These are phyloP conservation scores for Thalassoma bifasciatum DNA, from an alignment of 2,113 vertebrate species.

Conservation along the genomic window DNA sequence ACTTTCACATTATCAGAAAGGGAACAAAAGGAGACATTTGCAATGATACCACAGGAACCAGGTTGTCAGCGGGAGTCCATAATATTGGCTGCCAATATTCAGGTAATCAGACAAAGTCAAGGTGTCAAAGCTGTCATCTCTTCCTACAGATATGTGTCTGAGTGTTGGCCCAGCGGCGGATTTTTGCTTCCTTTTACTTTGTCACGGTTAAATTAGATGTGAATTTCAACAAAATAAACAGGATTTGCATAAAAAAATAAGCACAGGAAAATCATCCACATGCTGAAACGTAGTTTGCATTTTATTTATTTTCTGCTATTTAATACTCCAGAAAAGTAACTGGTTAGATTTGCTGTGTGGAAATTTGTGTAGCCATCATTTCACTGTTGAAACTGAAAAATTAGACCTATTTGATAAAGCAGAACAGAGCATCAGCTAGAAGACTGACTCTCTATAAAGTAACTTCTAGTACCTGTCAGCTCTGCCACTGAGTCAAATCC, in stretches of 20 bases:
- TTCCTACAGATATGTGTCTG: not conserved
- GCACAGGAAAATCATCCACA: not conserved
- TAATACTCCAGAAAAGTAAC: too few relatives aligned
- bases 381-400: too few relatives aligned
- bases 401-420: not conserved
- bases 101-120: conserved; percentile 15
- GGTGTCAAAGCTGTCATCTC: conserved; percentile 14
- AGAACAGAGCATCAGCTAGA: not conserved
- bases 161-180: conserved; percentile 1
- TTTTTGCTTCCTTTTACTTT: not conserved
- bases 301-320: too few relatives aligned
- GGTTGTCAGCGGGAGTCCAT: conserved; percentile 41
- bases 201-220: not conserved
- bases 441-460: not conserved
- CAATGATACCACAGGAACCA: conserved; percentile 57
- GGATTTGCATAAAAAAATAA: not conserved
- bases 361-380: too few relatives aligned
- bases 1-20: conserved; percentile 37
- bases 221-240: not conserved
- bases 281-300: not conserved
- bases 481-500: too few relatives aligned
- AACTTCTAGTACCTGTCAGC: too few relatives aligned
- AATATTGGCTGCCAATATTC: conserved; percentile 13
- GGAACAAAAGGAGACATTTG: conserved; percentile 59
- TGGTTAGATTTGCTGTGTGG: too few relatives aligned